Base-by-base conservation (phyloP, 2,797 vertebrate species). In the Lutjanus campechanus region DNA sequence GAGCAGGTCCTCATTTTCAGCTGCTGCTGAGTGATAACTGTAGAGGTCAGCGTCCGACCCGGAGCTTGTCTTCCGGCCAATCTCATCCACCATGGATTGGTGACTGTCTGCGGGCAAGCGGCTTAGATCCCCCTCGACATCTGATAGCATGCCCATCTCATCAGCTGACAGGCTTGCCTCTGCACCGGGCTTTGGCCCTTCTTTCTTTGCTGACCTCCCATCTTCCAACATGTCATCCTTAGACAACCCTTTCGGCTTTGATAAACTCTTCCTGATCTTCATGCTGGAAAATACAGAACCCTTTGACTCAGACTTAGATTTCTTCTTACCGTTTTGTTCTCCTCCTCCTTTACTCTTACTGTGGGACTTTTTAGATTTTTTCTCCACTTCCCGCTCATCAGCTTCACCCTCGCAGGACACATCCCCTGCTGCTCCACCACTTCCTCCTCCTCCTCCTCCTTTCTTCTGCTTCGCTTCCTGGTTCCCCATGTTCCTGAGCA, bases 41-140 rank as follows among this genome's bases (percentile, higher is more conserved):
- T 97, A 97, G 79, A 98, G 95, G 91, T 99, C 98, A 7, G 95
- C 96, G 72, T 99, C 98, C 0, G 98, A 99, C 59, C 96, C 97
- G 0, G 97, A 99, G 83, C 97, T 97, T 61, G 94, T 95, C 90
- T 96, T 96, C 85, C 95, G 95, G 91, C 94, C 96, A 79, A 92
- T 93, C 8, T 93, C 92, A 67, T 96, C 95, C 0, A 60, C 76
- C 16, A 90, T 85, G 64, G 93, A 94, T 68, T 93, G 94, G 36
- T 78, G 87, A 74, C 87, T 84, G 86, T 95, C 96, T 72, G 89
- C 56, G 22, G 86, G 87, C 69, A 95, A 84, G 82, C 71, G 83
- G 89, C 88, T 93, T 60, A 89, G 87, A 75, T 96, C 95, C 17
- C 85, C 92, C 68, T 97, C 96, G 7, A 92, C 93, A 73, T 97